These are phyloP conservation scores for Platalea minor DNA, from an alignment of 2,797 vertebrate species.

Conservation along the genomic window DNA sequence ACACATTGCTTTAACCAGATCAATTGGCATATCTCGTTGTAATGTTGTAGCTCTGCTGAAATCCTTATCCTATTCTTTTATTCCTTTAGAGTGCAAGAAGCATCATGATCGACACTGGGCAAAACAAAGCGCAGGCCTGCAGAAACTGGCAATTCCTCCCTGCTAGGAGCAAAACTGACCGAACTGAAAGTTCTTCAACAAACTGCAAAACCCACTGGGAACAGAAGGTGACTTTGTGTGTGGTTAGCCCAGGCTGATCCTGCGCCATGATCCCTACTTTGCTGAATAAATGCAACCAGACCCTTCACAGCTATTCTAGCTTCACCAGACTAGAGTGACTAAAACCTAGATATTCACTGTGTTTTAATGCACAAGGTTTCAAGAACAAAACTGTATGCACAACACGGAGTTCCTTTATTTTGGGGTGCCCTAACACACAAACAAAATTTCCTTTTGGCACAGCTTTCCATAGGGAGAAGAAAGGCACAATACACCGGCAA, in stretches of 20 bases:
- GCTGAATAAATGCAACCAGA: neutral
- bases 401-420: neutral
- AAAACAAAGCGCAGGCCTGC: neutral
- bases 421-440: neutral
- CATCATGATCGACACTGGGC: neutral
- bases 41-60: neutral
- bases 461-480: neutral
- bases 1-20: neutral
- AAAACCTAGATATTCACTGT: neutral
- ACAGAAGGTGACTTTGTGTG: neutral
- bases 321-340: neutral
- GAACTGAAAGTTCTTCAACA: neutral
- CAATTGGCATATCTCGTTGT: rapidly evolving
- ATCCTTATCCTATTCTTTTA: neutral
- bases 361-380: neutral
- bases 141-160: neutral
- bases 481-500: neutral
- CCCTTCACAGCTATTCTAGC: neutral
- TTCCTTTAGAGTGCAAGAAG: rapidly evolving
- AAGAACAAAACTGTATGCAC: neutral
- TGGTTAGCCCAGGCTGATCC: neutral
- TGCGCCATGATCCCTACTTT: neutral
- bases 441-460: neutral
- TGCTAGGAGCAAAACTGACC: neutral
- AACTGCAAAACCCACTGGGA: neutral